phyloP scores from a whole-genome alignment of 2,113 vertebrate genomes.

The Mormyrus iriodes region DNA sequence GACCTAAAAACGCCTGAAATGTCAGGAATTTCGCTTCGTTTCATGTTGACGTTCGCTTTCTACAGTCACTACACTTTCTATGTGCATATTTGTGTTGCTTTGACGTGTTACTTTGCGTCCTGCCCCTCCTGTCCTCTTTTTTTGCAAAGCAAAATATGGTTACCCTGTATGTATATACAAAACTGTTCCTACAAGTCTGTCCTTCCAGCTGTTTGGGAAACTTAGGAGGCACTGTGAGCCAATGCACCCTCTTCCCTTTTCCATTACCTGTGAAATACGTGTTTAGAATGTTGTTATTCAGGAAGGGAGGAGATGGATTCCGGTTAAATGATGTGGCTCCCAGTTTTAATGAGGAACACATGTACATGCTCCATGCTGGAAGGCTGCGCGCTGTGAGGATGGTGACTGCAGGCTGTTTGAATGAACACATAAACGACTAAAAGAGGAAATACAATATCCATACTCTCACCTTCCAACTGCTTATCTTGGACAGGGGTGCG shows the following conservation, averaged over 20 bases:
- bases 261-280: background rate
- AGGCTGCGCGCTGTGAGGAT: background rate
- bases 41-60: background rate
- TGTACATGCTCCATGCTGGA: background rate
- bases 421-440: background rate
- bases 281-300: background rate
- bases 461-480: background rate
- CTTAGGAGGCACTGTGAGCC: background rate
- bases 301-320: background rate
- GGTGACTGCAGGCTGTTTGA: background rate
- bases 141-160: background rate
- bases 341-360: slow-evolving; percentile 15
- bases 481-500: background rate
- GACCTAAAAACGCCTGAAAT: background rate
- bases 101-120: background rate
- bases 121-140: background rate
- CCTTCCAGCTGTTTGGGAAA: background rate
- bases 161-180: background rate
- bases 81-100: background rate
- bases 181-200: background rate
- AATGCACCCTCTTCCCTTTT: background rate
- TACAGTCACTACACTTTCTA: background rate
- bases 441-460: background rate
- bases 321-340: background rate
- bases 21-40: background rate